Conservation (phyloP, 2,113 vertebrate species). For the Piprites chloris region DNA sequence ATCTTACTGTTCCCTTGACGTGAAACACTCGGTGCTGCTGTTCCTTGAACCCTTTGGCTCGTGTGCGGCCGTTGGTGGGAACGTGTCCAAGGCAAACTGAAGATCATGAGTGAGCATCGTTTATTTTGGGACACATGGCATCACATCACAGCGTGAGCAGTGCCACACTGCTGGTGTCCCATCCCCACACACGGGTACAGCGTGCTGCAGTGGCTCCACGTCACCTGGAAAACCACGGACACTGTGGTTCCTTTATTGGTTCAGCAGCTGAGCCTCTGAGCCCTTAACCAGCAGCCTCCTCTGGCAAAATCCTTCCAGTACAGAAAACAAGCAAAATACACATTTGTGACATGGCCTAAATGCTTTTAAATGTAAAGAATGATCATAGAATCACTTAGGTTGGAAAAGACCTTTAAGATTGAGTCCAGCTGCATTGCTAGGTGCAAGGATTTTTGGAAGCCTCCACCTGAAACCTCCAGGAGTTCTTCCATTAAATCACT, state of each 20-base stretch:
- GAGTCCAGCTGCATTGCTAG: neutral
- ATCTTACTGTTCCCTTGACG: rapidly evolving
- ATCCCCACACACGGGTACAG: rapidly evolving
- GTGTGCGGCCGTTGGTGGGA: rapidly evolving
- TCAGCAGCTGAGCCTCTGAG: neutral
- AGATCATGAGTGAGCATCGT: neutral
- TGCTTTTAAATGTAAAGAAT: neutral
- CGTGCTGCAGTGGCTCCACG: rapidly evolving
- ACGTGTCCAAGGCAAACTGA: neutral
- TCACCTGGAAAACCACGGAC: neutral
- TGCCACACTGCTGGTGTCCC: rapidly evolving
- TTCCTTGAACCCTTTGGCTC: neutral
- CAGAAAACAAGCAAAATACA: rapidly evolving
- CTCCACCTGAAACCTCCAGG: neutral
- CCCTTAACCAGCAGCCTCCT: rapidly evolving
- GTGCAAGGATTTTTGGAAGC: neutral
- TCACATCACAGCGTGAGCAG: neutral
- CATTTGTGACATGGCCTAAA: neutral
- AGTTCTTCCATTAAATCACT: neutral
- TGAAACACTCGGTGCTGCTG: neutral
- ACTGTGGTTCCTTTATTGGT: rapidly evolving
- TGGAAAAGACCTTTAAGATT: neutral
- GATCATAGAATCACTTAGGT: neutral
- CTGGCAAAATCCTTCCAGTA: neutral
- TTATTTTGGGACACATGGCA: neutral